These are phyloP conservation scores for Spilosoma lubricipeda DNA, from an alignment of 2,888 invertebrate genomes.

Conservation along the genomic window DNA sequence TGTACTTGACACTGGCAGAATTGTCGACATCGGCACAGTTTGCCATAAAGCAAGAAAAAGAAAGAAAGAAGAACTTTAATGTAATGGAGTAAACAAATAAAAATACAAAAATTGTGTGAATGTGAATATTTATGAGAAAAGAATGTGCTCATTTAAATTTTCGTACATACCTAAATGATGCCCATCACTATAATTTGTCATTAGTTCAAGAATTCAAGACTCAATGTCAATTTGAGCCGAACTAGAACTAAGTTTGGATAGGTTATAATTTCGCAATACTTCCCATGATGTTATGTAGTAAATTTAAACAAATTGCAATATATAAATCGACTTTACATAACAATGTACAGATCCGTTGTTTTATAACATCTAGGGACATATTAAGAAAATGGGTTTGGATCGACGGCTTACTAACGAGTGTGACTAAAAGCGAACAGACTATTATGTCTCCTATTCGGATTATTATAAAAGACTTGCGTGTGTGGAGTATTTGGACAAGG, in stretches of 20 bases:
- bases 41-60: no score
- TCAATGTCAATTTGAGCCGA: slow-evolving; percentile 17
- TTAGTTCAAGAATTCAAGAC: not conserved
- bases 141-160: not conserved
- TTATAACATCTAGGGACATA: slow-evolving; percentile 52
- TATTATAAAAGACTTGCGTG: slow-evolving; percentile 70
- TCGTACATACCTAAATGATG: no score
- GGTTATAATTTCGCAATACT: slow-evolving; percentile 75
- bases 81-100: no score
- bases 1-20: no score
- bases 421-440: slow-evolving; percentile 48
- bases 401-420: slow-evolving; percentile 50
- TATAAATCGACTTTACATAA: slow-evolving; percentile 53
- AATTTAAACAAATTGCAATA: slow-evolving; percentile 64
- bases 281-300: slow-evolving; percentile 71
- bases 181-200: not conserved
- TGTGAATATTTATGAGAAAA: not conserved
- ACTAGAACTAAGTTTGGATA: slow-evolving; percentile 40
- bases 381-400: slow-evolving; percentile 60
- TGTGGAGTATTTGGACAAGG: slow-evolving; percentile 75
- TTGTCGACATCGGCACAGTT: no score
- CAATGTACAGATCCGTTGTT: slow-evolving; percentile 54
- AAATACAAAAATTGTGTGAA: no score
- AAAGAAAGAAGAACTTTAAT: no score
- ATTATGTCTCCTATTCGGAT: slow-evolving; percentile 69